phyloP scores from a whole-genome alignment of 37 sponge, comb jelly and placozoan species.

The Ianthella basta region DNA sequence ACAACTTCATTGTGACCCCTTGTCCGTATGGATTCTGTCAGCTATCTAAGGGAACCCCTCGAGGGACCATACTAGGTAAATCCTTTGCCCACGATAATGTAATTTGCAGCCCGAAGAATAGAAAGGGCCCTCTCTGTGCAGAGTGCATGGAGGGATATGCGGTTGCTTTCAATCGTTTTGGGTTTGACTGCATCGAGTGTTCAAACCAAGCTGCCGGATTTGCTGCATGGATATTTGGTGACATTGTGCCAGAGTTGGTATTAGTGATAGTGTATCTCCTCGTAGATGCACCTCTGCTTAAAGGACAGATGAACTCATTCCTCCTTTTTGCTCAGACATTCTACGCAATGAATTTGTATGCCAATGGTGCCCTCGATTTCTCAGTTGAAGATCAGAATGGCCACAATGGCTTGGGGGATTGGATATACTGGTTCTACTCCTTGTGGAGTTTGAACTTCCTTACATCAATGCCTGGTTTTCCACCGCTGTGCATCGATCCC shows the following conservation, averaged over 20 bases:
- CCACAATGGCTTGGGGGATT: neutral
- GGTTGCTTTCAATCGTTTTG: neutral
- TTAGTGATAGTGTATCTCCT: conserved; percentile 9
- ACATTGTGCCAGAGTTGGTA: neutral
- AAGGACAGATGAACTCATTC: conserved; percentile 24
- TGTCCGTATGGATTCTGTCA: neutral
- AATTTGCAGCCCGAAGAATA: neutral
- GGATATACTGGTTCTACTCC: conserved; percentile 16
- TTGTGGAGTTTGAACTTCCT: conserved; percentile 19
- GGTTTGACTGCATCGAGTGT: neutral
- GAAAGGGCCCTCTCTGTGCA: neutral
- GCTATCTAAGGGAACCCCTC: neutral
- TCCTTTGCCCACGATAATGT: neutral
- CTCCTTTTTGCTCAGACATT: conserved; percentile 28
- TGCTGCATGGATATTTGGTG: neutral
- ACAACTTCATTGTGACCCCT: neutral
- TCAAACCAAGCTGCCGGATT: neutral
- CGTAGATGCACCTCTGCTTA: conserved; percentile 17
- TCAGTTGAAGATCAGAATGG: neutral
- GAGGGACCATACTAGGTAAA: too few species aligned
- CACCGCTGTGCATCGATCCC: neutral
- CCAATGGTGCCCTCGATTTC: conserved; percentile 4
- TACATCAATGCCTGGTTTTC: neutral
- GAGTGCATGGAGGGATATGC: conserved; percentile 5
- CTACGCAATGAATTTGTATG: conserved; percentile 6